Evolutionary conservation across 2,797 vertebrate genomes (phyloP).

Genomic region (Tangara arthus): DNA sequence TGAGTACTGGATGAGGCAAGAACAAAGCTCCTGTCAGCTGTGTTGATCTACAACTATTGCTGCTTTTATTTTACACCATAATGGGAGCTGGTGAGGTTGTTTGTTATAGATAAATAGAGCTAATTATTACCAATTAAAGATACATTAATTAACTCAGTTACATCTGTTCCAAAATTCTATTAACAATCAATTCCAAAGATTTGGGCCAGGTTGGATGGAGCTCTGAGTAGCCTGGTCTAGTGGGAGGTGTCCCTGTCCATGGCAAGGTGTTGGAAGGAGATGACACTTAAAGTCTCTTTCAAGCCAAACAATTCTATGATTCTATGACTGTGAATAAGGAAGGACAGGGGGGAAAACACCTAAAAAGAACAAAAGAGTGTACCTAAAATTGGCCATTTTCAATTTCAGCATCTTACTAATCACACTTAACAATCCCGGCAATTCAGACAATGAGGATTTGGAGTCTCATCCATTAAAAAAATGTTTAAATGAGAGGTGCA

Average conservation of each 20-base stretch:
- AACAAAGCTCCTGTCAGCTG: neutral
- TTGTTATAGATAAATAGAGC: neutral
- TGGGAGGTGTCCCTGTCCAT: too few relatives aligned
- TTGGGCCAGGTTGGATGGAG: neutral
- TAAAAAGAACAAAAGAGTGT: neutral
- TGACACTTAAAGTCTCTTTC: neutral
- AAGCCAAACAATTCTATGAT: neutral
- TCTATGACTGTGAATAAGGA: neutral
- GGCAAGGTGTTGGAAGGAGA: neutral
- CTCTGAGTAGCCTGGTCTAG: neutral
- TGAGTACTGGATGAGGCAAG: neutral
- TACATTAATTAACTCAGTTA: neutral
- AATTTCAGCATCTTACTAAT: neutral
- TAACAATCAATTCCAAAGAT: conserved; percentile 1
- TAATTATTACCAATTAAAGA: neutral
- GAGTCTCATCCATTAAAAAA: neutral
- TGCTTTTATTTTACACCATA: neutral
- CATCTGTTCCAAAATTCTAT: neutral
- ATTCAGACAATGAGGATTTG: neutral
- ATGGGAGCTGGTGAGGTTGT: neutral
- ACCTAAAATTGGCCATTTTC: neutral
- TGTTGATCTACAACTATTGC: neutral
- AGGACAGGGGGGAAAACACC: rapidly evolving
- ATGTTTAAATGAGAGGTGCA: neutral
- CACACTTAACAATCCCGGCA: neutral